Base-by-base conservation (phyloP, 2,888 invertebrate species). In the Dione vanillae region DNA sequence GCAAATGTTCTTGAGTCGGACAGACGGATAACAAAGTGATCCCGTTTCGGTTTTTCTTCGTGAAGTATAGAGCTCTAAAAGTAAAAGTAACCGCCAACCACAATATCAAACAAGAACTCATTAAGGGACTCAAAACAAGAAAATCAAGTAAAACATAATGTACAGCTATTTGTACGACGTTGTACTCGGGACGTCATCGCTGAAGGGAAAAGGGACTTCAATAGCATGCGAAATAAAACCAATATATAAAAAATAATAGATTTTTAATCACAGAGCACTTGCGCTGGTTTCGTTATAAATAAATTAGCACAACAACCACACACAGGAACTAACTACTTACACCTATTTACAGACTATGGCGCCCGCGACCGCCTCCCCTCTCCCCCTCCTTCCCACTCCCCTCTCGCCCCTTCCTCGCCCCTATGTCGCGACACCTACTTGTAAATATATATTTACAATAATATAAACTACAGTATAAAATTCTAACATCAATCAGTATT, bases 221-320 rank as follows among this genome's bases (percentile, higher is more conserved):
- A 62, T 43, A n/a, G 37, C 35, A 14, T 8, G 8, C n/a, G 8
- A 43, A 78, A 80, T 76, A 74, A 82, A 78, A 82, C 75, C 52
- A 62, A 10, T 1, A 0, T 65, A 35, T 77, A 72, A 79, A 89
- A 90, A 90, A 90, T 89, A 90, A 89, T 89, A 87, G 85, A 89
- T 87, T 86, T 89, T 87, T 89, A 90, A 90, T 90, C 89, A 90
- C 90, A 89, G 83, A 80, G 81, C 84, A 80, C 82, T 78, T 78
- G 79, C 82, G 82, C 81, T 78, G 76, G 78, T 80, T 79, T 82
- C 82, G 79, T 84, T 84, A 87, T 83, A 84, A 74, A 69, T 73
- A 86, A 88, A 89, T 87, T 81, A 89, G 81, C 85, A 82, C 85
- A 87, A 85, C 87, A 88, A 85, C 84, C 73, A 71, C 73, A 84